phyloP scores from a whole-genome alignment of 1,140 invertebrate genomes.

The Drosophila cardini region DNA sequence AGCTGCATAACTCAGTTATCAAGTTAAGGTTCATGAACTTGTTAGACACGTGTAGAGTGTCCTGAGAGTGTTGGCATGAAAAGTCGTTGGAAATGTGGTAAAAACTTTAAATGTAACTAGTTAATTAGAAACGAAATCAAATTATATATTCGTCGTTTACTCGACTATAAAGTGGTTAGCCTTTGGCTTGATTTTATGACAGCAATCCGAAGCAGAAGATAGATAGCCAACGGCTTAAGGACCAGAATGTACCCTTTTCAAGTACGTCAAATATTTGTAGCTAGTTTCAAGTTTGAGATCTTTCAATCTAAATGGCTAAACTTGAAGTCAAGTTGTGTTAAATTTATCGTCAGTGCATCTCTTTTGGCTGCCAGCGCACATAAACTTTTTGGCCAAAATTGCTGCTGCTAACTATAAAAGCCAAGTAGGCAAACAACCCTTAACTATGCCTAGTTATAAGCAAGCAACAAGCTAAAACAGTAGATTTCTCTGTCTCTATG shows the following conservation, averaged over 20 bases:
- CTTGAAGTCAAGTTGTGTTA: slow-evolving; percentile 62
- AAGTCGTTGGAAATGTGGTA: not conserved
- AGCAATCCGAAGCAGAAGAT: slow-evolving; percentile 7
- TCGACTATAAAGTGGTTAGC: slow-evolving; percentile 13
- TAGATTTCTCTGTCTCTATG: slow-evolving; percentile 37
- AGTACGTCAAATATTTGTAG: slow-evolving; percentile 14
- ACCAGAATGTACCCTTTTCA: slow-evolving; percentile 24
- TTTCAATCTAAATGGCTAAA: slow-evolving; percentile 69
- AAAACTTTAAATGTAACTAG: slow-evolving; percentile 51
- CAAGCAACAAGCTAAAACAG: slow-evolving; percentile 42
- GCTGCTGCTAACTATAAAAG: slow-evolving; percentile 62
- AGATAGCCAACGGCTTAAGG: slow-evolving; percentile 43
- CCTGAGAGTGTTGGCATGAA: slow-evolving; percentile 17
- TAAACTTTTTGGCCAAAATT: slow-evolving; percentile 65
- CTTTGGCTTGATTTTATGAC: slow-evolving; percentile 28
- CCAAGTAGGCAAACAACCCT: slow-evolving; percentile 40
- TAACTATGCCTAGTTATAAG: slow-evolving; percentile 57
- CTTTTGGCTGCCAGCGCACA: slow-evolving; percentile 49
- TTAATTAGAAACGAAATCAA: slow-evolving; percentile 65
- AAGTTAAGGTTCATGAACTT: slow-evolving; percentile 70
- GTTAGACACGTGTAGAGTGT: slow-evolving; percentile 67
- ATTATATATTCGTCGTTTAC: slow-evolving; percentile 28
- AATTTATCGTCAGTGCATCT: slow-evolving; percentile 68
- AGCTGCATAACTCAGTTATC: slow-evolving; percentile 42
- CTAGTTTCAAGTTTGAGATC: slow-evolving; percentile 49